Percentiles rank a stretch among this genome's conserved stretches.
These are phyloP conservation scores for Agraylea sexmaculata DNA, from an alignment of 1,140 invertebrate genomes.

Conservation along the genomic window DNA sequence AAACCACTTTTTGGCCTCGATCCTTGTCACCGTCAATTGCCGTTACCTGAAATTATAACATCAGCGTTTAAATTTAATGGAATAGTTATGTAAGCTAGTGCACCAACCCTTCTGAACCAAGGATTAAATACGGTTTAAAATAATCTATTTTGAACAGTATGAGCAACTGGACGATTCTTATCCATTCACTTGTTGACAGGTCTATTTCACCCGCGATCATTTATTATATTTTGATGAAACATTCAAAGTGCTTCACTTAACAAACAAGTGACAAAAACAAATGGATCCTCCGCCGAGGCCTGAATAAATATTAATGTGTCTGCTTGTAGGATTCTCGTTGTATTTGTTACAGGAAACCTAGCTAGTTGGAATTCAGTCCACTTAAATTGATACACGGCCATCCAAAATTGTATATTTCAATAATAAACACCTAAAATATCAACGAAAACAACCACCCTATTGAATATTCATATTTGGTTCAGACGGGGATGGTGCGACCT, in stretches of 20 bases:
- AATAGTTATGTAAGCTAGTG: not conserved
- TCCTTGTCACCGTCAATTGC: constrained; percentile 56
- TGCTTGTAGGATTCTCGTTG: too few species aligned
- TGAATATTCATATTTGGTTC: too few species aligned
- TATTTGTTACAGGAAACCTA: too few species aligned
- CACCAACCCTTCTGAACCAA: not conserved
- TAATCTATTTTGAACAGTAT: not conserved
- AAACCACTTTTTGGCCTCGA: constrained; percentile 54
- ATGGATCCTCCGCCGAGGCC: too few species aligned
- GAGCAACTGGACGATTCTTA: not conserved
- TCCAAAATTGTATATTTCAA: too few species aligned
- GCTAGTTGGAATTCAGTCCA: too few species aligned
- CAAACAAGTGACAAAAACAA: too few species aligned
- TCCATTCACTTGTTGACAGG: constrained; percentile 5
- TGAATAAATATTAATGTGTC: too few species aligned
- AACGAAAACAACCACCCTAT: too few species aligned
- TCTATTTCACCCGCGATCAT: constrained; percentile 7
- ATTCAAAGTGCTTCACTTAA: not conserved
- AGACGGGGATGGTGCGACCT: too few species aligned
- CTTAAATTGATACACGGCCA: too few species aligned
- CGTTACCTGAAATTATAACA: constrained; percentile 33
- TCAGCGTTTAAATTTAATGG: not conserved
- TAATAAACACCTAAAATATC: too few species aligned
- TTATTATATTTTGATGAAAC: not conserved
- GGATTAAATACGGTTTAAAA: not conserved